Base-by-base conservation (phyloP, 2,888 invertebrate genomes). In the Drosophila merina region DNA sequence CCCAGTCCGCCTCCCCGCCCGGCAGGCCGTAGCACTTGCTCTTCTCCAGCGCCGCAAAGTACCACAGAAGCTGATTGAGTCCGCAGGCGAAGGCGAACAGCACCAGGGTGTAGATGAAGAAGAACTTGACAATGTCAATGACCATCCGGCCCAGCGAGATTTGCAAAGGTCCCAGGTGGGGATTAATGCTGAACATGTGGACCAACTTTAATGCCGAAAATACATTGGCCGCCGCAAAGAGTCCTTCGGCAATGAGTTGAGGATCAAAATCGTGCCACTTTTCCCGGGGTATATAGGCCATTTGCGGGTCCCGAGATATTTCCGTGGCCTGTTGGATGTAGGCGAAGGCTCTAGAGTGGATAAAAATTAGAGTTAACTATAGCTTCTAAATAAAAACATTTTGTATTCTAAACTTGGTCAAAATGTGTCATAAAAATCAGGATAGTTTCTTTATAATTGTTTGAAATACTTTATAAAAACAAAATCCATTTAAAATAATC, bases 201-300 rank as follows among this genome's bases (percentile, higher is more conserved):
- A 98, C 96, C 89, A 98, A 91, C 92, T 98, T 98, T 67, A 98
- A 92, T 3, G 97, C 97, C 90, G 97, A 97, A 90, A 97, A 97
- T 70, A 99, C 95, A 92, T 98, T 99, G 55, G 98, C 98, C 0
- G 97, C 98, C 8, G 98, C 98, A 92, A 98, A 98, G 54, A 98
- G 93, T 33, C 97, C 97, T 89, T 98, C 97, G 5, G 97, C 96
- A 31, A 99, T 96, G 6, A 99, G 93, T 89, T 98, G 97, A 0
- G 98, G 98, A 92, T 98, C 98, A 89, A 96, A 98, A 5, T 96
- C 96, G 76, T 97, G 94, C 98, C 98, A 99, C 56, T 96, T 93
- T 82, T 97, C 97, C 28, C 98, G 93, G 0, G 96, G 95, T 30
- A 96, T 94, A 84, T 93, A 95, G 25, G 95, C 96, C 28, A 94